Evolutionary conservation across 2,888 invertebrate species (phyloP).

Genomic region (Eupithecia pulchellata): DNA sequence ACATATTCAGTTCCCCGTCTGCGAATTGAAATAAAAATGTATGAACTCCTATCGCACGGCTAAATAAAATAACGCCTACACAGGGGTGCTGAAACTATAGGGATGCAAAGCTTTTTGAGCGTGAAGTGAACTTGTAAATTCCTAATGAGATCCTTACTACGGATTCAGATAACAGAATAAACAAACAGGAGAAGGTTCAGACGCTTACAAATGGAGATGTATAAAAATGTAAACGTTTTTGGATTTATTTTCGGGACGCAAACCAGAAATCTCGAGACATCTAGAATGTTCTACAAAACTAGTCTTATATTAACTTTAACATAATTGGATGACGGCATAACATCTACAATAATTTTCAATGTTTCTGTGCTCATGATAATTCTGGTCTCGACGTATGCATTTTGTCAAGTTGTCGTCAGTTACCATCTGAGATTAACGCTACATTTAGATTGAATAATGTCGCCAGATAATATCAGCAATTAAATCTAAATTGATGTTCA

Average conservation of each 20-base stretch:
- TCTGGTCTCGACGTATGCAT: constrained; percentile 3
- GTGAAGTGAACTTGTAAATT: constrained; percentile 42
- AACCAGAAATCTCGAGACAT: neutral
- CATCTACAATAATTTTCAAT: neutral
- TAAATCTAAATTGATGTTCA: constrained; percentile 41
- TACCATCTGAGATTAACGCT: constrained; percentile 13
- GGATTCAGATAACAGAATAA: constrained; percentile 21
- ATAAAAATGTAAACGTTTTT: neutral
- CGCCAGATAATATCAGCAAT: constrained; percentile 35
- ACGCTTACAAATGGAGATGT: neutral
- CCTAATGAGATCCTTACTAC: constrained; percentile 35
- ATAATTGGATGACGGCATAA: neutral
- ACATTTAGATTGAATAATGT: constrained; percentile 30
- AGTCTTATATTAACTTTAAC: neutral
- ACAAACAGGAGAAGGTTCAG: constrained; percentile 9
- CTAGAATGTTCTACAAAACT: neutral
- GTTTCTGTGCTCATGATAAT: neutral
- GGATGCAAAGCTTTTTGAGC: constrained; percentile 37
- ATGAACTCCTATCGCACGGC: constrained; percentile 62
- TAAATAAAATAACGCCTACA: constrained; percentile 66
- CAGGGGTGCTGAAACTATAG: constrained; percentile 35
- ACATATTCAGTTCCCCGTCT: constrained; percentile 53
- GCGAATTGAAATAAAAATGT: constrained; percentile 71
- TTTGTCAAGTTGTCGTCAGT: constrained; percentile 12
- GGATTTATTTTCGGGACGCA: neutral